phyloP scores from a whole-genome alignment of 2,888 invertebrate species.

The Cephus runcator region DNA sequence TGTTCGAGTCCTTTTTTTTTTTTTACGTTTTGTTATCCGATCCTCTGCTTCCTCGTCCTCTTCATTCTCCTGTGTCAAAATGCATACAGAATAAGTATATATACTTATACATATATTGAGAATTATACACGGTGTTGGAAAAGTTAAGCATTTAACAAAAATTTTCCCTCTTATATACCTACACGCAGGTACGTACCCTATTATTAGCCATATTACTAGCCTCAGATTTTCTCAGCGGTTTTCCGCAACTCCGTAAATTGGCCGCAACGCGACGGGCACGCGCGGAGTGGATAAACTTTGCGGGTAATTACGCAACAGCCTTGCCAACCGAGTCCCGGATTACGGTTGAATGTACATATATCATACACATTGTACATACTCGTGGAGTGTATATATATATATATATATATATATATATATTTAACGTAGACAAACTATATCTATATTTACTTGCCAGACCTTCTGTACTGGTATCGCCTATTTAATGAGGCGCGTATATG shows the following conservation, averaged over 20 bases:
- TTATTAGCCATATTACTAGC: neutral
- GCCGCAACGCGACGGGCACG: constrained; percentile 30
- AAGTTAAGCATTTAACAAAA: too few species aligned
- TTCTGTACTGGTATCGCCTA: neutral
- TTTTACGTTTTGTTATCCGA: constrained; percentile 3
- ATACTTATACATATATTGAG: neutral
- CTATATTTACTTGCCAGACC: neutral
- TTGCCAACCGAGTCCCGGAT: neutral
- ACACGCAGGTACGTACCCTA: neutral
- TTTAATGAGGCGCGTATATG: neutral
- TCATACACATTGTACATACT: neutral
- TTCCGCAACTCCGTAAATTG: constrained; percentile 9
- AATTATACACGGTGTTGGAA: too few species aligned
- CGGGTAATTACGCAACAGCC: constrained; percentile 11
- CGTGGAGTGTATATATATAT: neutral
- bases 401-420: neutral
- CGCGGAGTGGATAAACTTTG: constrained; percentile 38
- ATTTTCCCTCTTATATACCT: too few species aligned
- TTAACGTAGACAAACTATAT: neutral
- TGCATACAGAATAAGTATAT: constrained; percentile 12
- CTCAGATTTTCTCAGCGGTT: neutral
- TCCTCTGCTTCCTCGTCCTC: neutral
- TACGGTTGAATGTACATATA: neutral
- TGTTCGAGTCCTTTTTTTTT: constrained; percentile 8
- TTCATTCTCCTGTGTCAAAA: constrained; percentile 3